phyloP scores from a whole-genome alignment of 1,140 invertebrate genomes.

The Hyles vespertilio region DNA sequence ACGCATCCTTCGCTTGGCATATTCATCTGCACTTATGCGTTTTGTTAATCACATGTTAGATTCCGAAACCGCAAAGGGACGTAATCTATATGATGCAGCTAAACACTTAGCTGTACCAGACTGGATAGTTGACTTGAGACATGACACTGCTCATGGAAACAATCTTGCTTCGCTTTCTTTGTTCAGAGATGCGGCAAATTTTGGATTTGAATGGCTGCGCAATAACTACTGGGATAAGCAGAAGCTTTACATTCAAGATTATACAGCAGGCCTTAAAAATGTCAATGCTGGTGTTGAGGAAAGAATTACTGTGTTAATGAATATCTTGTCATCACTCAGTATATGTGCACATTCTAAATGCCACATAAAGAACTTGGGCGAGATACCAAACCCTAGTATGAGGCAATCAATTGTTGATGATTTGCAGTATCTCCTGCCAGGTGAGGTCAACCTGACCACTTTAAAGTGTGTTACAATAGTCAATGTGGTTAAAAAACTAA shows the following conservation, averaged over 20 bases:
- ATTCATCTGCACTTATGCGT: slow-evolving; percentile 79
- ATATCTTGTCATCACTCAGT: slow-evolving; percentile 56
- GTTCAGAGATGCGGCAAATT: slow-evolving; percentile 74
- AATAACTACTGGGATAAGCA: slow-evolving; percentile 72
- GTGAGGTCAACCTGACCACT: slow-evolving; percentile 43
- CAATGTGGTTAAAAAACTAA: slow-evolving; percentile 40
- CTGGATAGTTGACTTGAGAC: slow-evolving; percentile 81
- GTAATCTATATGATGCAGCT: slow-evolving; percentile 77
- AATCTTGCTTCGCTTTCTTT: slow-evolving; percentile 76
- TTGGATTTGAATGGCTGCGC: slow-evolving; percentile 78
- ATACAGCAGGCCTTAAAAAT: slow-evolving; percentile 27
- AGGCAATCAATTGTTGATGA: slow-evolving; percentile 52
- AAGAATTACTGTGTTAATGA: slow-evolving; percentile 46
- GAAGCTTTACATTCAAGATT: slow-evolving; percentile 48
- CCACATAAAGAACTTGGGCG: slow-evolving; percentile 51
- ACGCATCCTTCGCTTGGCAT: slow-evolving; percentile 77
- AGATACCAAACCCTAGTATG: slow-evolving; percentile 53
- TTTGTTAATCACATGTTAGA: slow-evolving; percentile 79
- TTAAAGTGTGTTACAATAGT: slow-evolving; percentile 44
- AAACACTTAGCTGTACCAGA: slow-evolving; percentile 77
- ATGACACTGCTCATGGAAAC: slow-evolving; percentile 80
- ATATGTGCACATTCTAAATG: slow-evolving; percentile 50
- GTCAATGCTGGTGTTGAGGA: slow-evolving; percentile 27
- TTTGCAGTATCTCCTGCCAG: slow-evolving; percentile 48
- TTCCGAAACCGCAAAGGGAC: slow-evolving; percentile 68